Percentiles rank a stretch among this genome's conserved stretches.
Conservation (phyloP, 2,888 invertebrate genomes). For the Dendrolimus pini region DNA sequence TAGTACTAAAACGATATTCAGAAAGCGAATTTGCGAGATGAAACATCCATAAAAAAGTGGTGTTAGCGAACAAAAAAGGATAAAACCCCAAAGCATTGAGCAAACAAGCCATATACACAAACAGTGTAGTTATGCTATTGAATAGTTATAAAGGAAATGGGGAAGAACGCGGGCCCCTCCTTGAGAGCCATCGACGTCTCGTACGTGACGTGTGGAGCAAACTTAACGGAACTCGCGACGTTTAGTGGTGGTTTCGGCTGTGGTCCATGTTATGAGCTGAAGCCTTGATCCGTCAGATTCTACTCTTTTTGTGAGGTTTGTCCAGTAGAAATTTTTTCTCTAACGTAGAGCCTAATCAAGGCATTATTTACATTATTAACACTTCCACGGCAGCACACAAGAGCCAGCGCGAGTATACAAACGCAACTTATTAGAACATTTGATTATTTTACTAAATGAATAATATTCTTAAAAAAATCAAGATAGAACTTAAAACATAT, state of each 20-base stretch:
- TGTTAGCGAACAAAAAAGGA: not conserved
- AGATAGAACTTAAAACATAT: no score
- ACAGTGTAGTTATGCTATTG: constrained; percentile 37
- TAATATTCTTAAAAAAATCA: no score
- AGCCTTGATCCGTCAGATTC: no score
- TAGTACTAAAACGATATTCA: not conserved
- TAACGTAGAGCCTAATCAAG: no score
- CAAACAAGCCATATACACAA: constrained; percentile 31
- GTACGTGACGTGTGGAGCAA: constrained; percentile 51
- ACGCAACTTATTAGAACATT: no score
- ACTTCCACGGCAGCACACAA: no score
- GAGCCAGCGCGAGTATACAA: no score
- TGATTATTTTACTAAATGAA: no score
- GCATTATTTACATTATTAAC: no score
- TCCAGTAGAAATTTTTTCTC: no score
- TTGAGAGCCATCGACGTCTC: constrained; percentile 40
- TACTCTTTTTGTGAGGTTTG: no score
- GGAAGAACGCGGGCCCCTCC: constrained; percentile 37
- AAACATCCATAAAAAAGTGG: constrained; percentile 12
- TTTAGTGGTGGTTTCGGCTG: constrained; percentile 27
- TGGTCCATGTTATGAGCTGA: constrained; percentile 15
- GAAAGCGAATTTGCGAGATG: not conserved
- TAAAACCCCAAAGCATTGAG: constrained; percentile 16
- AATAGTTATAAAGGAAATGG: constrained; percentile 49
- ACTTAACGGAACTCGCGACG: constrained; percentile 34